phyloP scores from a whole-genome alignment of 2,113 vertebrate species.

The Entomyzon cyanotis region DNA sequence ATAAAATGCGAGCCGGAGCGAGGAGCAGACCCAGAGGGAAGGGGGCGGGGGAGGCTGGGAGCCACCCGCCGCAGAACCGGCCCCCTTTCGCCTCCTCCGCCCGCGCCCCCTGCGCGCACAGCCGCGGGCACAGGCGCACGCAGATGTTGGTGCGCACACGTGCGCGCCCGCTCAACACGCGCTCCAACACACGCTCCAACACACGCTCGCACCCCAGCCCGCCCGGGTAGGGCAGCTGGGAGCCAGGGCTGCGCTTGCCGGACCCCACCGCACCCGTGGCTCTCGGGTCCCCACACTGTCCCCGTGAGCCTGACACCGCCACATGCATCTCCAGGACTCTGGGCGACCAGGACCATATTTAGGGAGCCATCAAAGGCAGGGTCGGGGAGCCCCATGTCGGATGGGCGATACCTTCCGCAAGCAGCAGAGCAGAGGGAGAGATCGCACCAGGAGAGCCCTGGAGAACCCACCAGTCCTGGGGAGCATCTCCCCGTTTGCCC shows the following conservation, averaged over 20 bases:
- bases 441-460: neutral
- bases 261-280: neutral
- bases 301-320: neutral
- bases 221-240: neutral
- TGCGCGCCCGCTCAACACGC: neutral
- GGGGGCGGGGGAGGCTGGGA: constrained; percentile 45
- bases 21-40: constrained; percentile 40
- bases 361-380: neutral
- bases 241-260: neutral
- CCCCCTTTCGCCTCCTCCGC: constrained; percentile 39
- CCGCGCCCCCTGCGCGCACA: constrained; percentile 2
- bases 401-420: neutral
- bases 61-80: constrained; percentile 39
- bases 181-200: neutral
- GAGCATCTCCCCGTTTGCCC: neutral
- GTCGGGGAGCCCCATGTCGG: no score
- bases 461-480: rapidly evolving
- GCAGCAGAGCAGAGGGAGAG: neutral
- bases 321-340: neutral
- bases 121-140: neutral
- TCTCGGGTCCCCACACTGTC: neutral
- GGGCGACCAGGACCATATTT: neutral
- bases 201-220: neutral
- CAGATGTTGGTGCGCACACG: neutral
- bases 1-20: constrained; percentile 14